Evolutionary conservation across 2,888 invertebrate species (phyloP), one percentile per base, ranked within the genome.

Genomic region (Pachydiplax longipennis): DNA sequence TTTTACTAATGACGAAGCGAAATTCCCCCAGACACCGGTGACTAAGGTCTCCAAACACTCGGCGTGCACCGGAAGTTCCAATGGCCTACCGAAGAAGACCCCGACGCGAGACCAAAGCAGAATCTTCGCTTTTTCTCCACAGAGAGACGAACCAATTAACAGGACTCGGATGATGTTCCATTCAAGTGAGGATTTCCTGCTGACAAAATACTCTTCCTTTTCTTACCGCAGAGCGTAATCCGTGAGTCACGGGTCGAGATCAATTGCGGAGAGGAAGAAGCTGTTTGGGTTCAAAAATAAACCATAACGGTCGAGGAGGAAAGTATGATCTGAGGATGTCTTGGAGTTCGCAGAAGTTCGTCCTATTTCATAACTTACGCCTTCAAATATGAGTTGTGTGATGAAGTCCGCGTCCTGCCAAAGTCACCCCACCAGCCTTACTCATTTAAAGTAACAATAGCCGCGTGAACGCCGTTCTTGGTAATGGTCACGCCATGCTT

Each of bases 1-100:
- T 61, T 53, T n/a, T 15, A 18, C 53, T 61, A 87, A 87, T 87
- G 87, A 87, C 87, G 87, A n/a, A 87, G 87, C 87, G 87, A 87
- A 87, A 61, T 87, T 87, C 40, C 87, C 87, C 87, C 83, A 31
- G 87, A 87, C 65, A 37, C 4, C 61, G 18, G 87, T 87, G 87
- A 87, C 87, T 87, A 61, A 87, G 61, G 58, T n/a, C 35, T 83
- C 53, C 48, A 83, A 83, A 83, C 83, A 83, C 53, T 83, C 58
- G 25, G 53, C 53, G 35, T 18, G 87, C 58, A 87, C 87, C 87
- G 87, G 87, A 87, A 87, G 87, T 61, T 61, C 87, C 61, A 87
- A 37, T 13, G 37, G 37, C 22, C 12, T n/a, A 31, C 37, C 18
- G 31, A 65, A n/a, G 65, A 1, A 25, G 65, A 65, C 65, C n/a